A percentile compares a stretch with the other conserved stretches of the same genome.
Conservation (phyloP, 1,140 invertebrate genomes). For the Drosophila prosaltans region DNA sequence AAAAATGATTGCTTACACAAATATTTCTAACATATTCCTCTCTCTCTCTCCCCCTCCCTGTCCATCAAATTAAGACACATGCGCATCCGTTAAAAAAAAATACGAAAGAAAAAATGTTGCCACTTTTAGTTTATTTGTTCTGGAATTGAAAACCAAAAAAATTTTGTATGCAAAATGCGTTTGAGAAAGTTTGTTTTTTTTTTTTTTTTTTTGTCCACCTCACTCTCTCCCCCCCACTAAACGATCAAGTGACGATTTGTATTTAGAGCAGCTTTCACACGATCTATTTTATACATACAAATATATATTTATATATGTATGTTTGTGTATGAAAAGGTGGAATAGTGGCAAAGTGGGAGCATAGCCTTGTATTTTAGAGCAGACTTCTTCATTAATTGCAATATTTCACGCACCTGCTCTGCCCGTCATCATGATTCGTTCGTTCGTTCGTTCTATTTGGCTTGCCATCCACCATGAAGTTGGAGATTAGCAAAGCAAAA, state of each 20-base stretch:
- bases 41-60: too few relatives aligned
- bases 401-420: constrained; percentile 38
- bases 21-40: constrained; percentile 17
- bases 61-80: constrained; percentile 36
- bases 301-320: constrained; percentile 53
- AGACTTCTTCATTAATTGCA: constrained; percentile 31
- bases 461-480: constrained; percentile 45
- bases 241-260: constrained; percentile 54
- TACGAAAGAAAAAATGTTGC: neutral
- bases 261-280: constrained; percentile 68
- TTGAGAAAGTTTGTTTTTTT: constrained; percentile 37
- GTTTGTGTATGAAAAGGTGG: constrained; percentile 14
- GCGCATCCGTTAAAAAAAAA: constrained; percentile 51
- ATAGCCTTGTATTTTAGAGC: constrained; percentile 18
- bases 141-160: constrained; percentile 49
- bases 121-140: constrained; percentile 59
- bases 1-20: constrained; percentile 11
- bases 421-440: constrained; percentile 10
- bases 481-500: constrained; percentile 33
- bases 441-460: constrained; percentile 18
- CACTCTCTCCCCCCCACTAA: constrained; percentile 12
- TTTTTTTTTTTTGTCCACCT: constrained; percentile 6
- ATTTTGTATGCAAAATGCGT: constrained; percentile 74
- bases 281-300: constrained; percentile 61
- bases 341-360: neutral